phyloP scores from a whole-genome alignment of 2,888 invertebrate genomes.

The Muscina levida region DNA sequence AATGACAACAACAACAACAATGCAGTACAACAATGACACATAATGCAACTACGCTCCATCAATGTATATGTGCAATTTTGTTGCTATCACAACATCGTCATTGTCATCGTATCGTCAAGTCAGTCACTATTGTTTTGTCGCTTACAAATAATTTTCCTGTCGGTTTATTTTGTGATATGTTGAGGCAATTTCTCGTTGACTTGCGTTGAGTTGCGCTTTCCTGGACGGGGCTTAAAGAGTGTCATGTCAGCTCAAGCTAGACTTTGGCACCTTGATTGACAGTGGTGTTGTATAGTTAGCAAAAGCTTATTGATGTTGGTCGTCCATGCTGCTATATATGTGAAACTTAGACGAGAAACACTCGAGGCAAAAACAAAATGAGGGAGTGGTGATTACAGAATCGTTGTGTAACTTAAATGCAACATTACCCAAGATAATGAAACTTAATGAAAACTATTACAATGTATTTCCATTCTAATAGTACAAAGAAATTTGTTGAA shows the following conservation, averaged over 20 bases:
- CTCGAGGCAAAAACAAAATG: no score
- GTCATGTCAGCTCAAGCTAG: not conserved
- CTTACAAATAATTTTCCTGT: not conserved
- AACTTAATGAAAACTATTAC: no score
- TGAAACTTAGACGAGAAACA: no score
- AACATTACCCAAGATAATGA: no score
- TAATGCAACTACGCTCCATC: not conserved
- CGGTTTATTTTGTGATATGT: not conserved
- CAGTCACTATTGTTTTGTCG: not conserved
- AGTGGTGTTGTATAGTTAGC: not conserved
- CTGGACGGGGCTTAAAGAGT: not conserved
- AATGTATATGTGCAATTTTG: not conserved
- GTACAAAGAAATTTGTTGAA: no score
- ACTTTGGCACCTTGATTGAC: not conserved
- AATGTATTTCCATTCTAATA: no score
- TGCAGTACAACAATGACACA: not conserved
- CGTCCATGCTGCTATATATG: no score
- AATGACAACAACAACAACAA: slow-evolving; percentile 21
- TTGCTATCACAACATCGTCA: no score
- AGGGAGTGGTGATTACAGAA: no score
- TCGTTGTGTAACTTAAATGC: no score
- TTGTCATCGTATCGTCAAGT: no score
- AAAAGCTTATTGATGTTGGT: not conserved
- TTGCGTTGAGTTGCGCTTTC: not conserved
- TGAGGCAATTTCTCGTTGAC: not conserved